These are phyloP conservation scores for Drusus annulatus DNA, from an alignment of 1,140 invertebrate species.

Conservation along the genomic window DNA sequence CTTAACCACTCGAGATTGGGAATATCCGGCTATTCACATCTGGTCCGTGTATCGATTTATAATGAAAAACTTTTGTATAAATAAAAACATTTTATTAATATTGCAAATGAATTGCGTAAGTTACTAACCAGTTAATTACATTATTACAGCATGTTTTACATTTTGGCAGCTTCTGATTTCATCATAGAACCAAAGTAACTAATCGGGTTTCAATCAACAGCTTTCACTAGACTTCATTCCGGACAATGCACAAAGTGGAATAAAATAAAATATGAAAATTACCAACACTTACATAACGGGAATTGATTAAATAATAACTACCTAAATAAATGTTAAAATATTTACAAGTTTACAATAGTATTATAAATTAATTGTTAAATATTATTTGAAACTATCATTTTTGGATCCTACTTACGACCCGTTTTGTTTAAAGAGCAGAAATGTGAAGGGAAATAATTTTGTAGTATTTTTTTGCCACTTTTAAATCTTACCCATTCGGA, in stretches of 20 bases:
- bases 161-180: constrained; percentile 1
- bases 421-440: not conserved
- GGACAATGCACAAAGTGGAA: not conserved
- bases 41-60: too few relatives aligned
- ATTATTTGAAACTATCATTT: not conserved
- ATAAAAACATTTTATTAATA: constrained; percentile 56
- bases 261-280: constrained; percentile 32
- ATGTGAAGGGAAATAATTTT: not conserved
- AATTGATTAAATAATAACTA: constrained; percentile 13
- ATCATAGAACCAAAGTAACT: not conserved
- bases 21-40: too few relatives aligned
- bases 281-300: constrained; percentile 28
- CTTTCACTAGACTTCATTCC: too few relatives aligned
- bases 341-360: constrained; percentile 20
- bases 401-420: not conserved
- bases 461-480: too few relatives aligned
- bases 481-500: too few relatives aligned
- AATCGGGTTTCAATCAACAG: too few relatives aligned
- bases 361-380: constrained; percentile 12
- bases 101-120: constrained; percentile 28
- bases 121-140: not conserved
- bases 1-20: too few relatives aligned
- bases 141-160: not conserved
- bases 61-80: constrained; percentile 21
- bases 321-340: constrained; percentile 25